phyloP scores from a whole-genome alignment of 2,113 vertebrate species.

The Saguinus imperator region DNA sequence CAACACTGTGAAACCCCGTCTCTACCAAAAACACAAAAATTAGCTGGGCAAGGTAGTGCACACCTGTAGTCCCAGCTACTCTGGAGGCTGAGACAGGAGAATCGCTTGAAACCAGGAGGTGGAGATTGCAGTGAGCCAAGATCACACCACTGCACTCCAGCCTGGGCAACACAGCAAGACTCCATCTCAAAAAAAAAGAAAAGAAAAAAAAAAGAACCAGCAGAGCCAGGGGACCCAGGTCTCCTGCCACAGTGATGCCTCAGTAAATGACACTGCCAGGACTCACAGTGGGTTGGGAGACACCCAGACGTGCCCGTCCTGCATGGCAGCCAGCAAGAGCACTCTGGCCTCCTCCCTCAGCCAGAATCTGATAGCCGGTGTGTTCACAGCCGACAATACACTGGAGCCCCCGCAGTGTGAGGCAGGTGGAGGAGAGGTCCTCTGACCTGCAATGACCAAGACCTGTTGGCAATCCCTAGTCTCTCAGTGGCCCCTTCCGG shows the following conservation, averaged over 20 bases:
- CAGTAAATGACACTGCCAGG: fast-evolving
- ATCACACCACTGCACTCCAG: too few species aligned
- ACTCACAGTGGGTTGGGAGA: background rate
- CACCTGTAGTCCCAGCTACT: too few species aligned
- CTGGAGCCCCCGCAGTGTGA: fast-evolving
- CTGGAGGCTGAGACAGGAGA: too few species aligned
- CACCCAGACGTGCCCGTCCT: background rate
- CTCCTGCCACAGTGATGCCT: fast-evolving
- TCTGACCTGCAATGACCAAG: fast-evolving
- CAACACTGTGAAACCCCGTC: too few species aligned
- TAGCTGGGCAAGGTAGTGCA: too few species aligned
- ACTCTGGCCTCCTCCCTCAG: fast-evolving
- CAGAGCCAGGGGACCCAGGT: fast-evolving
- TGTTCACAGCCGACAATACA: background rate
- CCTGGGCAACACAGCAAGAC: too few species aligned
- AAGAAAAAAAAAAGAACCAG: background rate
- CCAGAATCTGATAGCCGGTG: fast-evolving
- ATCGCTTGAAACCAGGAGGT: too few species aligned
- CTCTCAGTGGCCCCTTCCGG: fast-evolving
- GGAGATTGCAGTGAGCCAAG: too few species aligned
- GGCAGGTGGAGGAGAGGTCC: fast-evolving
- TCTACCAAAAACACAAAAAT: too few species aligned
- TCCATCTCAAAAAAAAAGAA: too few species aligned
- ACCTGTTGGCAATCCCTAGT: fast-evolving
- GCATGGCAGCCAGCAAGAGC: fast-evolving